phyloP scores from a whole-genome alignment of 2,888 invertebrate species.

The Idaea aversata region DNA sequence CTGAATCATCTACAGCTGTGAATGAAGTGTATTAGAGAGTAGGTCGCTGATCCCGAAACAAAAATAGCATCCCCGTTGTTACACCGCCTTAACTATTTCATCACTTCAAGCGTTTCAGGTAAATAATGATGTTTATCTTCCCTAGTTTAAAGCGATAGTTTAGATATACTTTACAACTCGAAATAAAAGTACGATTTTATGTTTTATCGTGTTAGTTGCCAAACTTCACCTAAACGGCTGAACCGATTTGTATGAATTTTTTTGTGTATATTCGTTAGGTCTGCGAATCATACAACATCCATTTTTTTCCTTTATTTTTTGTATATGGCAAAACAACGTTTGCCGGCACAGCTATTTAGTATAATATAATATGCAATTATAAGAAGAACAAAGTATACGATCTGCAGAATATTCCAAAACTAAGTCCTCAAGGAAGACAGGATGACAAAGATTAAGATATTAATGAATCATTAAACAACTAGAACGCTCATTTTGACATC shows the following conservation, averaged over 20 bases:
- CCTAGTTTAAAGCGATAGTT: conserved; percentile 12
- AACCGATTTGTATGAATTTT: no score
- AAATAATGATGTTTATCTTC: conserved; percentile 22
- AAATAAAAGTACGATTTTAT: neutral
- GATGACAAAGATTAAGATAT: neutral
- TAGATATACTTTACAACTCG: neutral
- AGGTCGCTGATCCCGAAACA: conserved; percentile 62
- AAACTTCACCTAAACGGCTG: no score
- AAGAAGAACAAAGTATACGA: no score
- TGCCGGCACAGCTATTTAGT: no score
- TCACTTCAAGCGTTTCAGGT: conserved; percentile 45
- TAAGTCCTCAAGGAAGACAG: neutral
- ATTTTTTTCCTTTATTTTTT: no score
- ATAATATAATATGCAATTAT: no score
- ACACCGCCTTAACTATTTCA: conserved; percentile 45
- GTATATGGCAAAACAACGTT: no score
- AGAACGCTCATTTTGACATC: conserved; percentile 20
- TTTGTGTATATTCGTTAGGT: no score
- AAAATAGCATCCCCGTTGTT: conserved; percentile 58
- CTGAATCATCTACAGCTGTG: conserved; percentile 64
- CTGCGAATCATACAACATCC: no score
- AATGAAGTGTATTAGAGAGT: conserved; percentile 60
- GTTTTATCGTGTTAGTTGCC: no score
- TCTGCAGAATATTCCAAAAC: neutral
- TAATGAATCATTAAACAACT: conserved; percentile 25